phyloP scores from a whole-genome alignment of 2,888 invertebrate genomes.

The Hedychridium roseum region DNA sequence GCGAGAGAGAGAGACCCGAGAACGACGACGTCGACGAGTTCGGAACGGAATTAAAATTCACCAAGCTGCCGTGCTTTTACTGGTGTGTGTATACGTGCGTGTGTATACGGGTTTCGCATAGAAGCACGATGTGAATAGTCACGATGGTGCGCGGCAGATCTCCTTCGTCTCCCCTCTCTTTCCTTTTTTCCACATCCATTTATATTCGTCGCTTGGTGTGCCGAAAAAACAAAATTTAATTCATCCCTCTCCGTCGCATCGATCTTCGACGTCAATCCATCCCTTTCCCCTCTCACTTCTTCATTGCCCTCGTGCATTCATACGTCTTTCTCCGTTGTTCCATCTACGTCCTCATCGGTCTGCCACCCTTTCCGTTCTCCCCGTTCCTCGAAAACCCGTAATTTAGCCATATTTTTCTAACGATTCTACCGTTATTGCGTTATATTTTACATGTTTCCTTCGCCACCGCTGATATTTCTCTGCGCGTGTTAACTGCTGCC shows the following conservation, averaged over 20 bases:
- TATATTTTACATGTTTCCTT: no score
- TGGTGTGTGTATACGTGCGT: no score
- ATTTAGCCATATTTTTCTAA: no score
- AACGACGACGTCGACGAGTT: no score
- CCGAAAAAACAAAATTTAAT: conserved; percentile 8
- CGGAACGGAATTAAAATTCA: conserved; percentile 29
- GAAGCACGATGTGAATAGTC: no score
- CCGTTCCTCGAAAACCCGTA: no score
- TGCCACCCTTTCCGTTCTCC: conserved; percentile 2
- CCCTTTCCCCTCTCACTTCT: conserved; percentile 3
- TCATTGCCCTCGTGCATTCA: not conserved
- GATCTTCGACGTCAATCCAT: conserved; percentile 20
- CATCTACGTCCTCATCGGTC: conserved; percentile 4
- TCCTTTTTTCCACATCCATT: not conserved
- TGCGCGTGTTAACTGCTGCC: no score
- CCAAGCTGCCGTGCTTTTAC: conserved; percentile 13
- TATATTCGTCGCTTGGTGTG: conserved; percentile 3
- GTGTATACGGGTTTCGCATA: no score
- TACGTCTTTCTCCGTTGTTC: not conserved
- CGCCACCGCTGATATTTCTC: no score
- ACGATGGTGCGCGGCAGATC: no score
- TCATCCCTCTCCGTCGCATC: conserved; percentile 9
- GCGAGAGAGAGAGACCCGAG: not conserved
- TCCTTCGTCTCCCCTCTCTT: not conserved
- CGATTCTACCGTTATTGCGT: no score